Base-by-base conservation (phyloP, 2,888 invertebrate genomes). In the Hedya salicella region DNA sequence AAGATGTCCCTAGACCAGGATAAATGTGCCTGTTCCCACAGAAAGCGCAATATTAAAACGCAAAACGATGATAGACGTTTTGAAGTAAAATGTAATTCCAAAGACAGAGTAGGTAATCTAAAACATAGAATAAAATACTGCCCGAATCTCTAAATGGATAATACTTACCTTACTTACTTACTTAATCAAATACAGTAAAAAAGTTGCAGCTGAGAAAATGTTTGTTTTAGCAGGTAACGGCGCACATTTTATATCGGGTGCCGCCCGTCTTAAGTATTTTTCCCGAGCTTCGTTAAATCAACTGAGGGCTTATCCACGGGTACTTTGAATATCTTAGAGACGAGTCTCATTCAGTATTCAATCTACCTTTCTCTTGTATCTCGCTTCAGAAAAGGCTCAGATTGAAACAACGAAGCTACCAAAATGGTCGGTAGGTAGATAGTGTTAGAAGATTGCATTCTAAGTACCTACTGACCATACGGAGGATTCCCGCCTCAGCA, bases 301-400 rank as follows among this genome's bases (percentile, higher is more conserved):
- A 60, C 61, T 54, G 61, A 48, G 54, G 46, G 50, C 64, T 64
- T 66, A 66, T 66, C 53, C 54, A 40, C 48, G 48, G 54, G 54
- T 52, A 49, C 66, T 66, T 52, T 66, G 61, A 66, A 66, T 66
- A 66, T 66, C 66, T 66, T 53, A 53, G 48, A 40, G 61, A 46
- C 48, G 66, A 60, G 50, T 54, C 66, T 66, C 66, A 61, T 66
- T 61, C 40, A 61, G 61, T 66, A 66, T 66, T 66, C 66, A 53
- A 61, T 61, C 66, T 54, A 54, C 66, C 61, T 61, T 66, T 61
- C 46, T 66, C 49, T 66, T 40, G 54, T 61, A 66, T 50, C 57
- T 44, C 40, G 39, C 14, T 49, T 56, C 49, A 30, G 30, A 65
- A 52, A 52, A n/a, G 21, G 50, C 42, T 67, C 17, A 19, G 21